Evolutionary conservation across 2,888 invertebrate species (phyloP), one percentile per base, ranked within the genome.

Genomic region (Graphium colonna): DNA sequence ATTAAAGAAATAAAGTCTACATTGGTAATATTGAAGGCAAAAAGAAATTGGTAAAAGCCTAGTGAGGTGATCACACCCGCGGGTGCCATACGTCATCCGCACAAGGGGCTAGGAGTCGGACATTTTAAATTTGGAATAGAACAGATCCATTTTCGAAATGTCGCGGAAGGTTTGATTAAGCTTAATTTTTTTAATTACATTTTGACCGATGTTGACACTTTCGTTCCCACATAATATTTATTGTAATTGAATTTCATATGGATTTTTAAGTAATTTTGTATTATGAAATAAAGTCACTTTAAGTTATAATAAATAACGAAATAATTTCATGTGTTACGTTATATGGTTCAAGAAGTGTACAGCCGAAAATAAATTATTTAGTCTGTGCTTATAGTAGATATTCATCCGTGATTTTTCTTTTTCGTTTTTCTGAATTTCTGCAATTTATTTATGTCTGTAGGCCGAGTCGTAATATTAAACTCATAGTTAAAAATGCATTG

Each of bases 81-180:
- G 85, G 79, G 86, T 71, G 64, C 75, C 64, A 82, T 86, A 76
- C 76, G 76, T 85, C 84, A 85, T 84, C 69, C 55, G 46, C 61
- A 60, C 60, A 58, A 43, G 47, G 75, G 77, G 74, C 60, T 45
- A 53, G 69, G 64, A 62, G 51, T 72, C 64, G 77, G 79, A 79
- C 82, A 82, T 79, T 83, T 83, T 79, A 82, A 84, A 85, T 82
- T 85, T 79, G 63, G 77, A 75, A 79, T 61, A 60, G 60, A 54
- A 46, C 64, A 71, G 64, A 76, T 79, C 76, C 77, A 82, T 82
- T 80, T 78, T 73, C 67, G 48, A 74, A 73, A 75, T 75, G 44
- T 51, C 38, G 13, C 8, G 16, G 42, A 28, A 38, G 21, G 43
- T 48, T 42, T 39, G 42, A 43, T 51, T 51, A 43, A 48, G 39